Conservation (phyloP, 2,113 vertebrate genomes). For the Phodopus roborovskii region DNA sequence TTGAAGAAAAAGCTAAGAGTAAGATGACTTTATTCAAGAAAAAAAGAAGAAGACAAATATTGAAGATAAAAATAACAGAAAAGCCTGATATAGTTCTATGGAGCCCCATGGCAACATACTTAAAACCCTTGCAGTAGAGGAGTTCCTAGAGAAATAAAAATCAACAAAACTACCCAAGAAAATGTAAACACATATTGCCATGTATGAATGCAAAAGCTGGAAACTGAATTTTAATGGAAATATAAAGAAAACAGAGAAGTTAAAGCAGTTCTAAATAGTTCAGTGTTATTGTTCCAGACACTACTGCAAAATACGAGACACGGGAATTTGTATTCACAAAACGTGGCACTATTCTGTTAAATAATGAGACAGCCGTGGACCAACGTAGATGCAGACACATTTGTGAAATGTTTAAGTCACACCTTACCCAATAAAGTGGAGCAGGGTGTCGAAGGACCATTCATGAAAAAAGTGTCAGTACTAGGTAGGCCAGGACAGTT, state of each 20-base stretch:
- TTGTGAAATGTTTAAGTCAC: background rate
- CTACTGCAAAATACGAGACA: background rate
- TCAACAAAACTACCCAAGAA: conserved; percentile 75
- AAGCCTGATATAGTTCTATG: background rate
- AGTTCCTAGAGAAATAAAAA: background rate
- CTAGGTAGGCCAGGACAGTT: background rate
- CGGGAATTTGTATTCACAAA: background rate
- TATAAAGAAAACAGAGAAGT: background rate
- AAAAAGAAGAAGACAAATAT: background rate
- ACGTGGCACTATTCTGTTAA: background rate
- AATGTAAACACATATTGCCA: background rate
- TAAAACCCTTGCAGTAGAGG: background rate
- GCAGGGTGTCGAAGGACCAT: background rate
- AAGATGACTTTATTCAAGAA: background rate
- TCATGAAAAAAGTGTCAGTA: background rate
- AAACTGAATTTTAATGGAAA: background rate
- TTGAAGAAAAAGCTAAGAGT: background rate
- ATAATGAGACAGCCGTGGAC: background rate
- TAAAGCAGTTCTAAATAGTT: background rate
- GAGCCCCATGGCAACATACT: background rate
- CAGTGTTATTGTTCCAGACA: background rate
- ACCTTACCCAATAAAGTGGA: background rate
- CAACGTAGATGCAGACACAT: background rate
- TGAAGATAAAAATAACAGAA: background rate
- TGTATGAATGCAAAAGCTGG: background rate